A percentile compares a stretch with the other conserved stretches of the same genome.
phyloP scores from a whole-genome alignment of 2,113 vertebrate species.

The Otis tarda region DNA sequence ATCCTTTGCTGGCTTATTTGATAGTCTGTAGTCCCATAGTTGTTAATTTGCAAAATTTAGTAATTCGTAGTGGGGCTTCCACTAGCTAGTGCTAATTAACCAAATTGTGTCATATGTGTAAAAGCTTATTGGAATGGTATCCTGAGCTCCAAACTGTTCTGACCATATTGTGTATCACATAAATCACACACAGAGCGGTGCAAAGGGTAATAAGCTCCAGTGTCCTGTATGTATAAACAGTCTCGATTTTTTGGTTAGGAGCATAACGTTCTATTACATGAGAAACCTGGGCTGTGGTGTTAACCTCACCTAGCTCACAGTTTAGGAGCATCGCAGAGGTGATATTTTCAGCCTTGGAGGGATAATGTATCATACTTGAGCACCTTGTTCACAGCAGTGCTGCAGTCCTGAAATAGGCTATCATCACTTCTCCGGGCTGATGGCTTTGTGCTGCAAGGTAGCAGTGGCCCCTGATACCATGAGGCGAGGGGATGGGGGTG shows the following conservation, averaged over 20 bases:
- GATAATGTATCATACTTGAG: conserved; percentile 63
- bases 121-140: not conserved
- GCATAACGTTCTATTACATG: not conserved
- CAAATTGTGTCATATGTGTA: not conserved
- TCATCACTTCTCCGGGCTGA: conserved; percentile 51
- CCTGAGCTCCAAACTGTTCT: not conserved
- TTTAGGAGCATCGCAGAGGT: conserved; percentile 23
- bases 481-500: not conserved
- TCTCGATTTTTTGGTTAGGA: conserved; percentile 19
- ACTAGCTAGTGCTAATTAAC: not conserved
- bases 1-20: not conserved
- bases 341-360: conserved; percentile 56
- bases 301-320: conserved; percentile 48
- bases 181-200: accelerated
- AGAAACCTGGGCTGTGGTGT: conserved; percentile 19
- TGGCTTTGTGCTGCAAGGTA: conserved; percentile 51
- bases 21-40: not conserved
- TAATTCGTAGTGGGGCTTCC: not conserved
- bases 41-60: not conserved
- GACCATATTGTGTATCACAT: not conserved
- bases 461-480: not conserved
- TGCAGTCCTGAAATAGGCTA: conserved; percentile 44
- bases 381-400: conserved; percentile 64
- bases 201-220: not conserved
- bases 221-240: not conserved